A percentile compares a stretch with the other conserved stretches of the same genome.
Conservation (phyloP, 2,888 invertebrate species). For the Phanerotoma sp. region DNA sequence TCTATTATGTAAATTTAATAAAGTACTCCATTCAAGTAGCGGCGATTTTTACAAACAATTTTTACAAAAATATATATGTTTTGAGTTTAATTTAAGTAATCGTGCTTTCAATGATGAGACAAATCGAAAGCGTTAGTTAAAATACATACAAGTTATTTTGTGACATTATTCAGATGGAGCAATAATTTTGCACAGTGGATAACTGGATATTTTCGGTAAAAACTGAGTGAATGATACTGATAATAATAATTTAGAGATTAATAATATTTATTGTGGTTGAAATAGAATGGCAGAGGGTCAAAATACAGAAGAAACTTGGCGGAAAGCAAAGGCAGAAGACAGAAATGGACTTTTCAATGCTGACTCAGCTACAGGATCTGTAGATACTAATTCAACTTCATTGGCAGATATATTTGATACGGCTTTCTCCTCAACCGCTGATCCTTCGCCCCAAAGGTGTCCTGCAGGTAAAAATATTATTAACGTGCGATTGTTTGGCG, state of each 20-base stretch:
- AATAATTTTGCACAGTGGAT: no score
- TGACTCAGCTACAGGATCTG: conserved; percentile 43
- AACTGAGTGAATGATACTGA: background rate
- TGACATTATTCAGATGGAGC: no score
- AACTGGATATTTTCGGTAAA: background rate
- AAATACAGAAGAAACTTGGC: conserved; percentile 48
- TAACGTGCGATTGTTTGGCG: no score
- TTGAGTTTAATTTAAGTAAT: no score
- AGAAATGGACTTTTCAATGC: conserved; percentile 43
- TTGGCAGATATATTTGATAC: conserved; percentile 67
- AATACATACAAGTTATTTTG: no score
- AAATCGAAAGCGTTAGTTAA: no score
- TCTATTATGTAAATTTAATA: no score
- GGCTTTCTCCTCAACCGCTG: conserved; percentile 64
- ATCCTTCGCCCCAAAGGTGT: conserved; percentile 55
- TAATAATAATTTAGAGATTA: background rate
- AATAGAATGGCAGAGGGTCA: conserved; percentile 51
- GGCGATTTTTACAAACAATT: no score
- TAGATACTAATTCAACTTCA: conserved; percentile 56
- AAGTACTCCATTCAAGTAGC: no score
- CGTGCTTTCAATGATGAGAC: no score
- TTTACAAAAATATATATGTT: no score
- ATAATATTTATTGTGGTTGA: conserved; percentile 9
- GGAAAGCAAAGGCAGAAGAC: conserved; percentile 48
- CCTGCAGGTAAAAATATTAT: conserved; percentile 43